Base-by-base conservation (phyloP, 2,888 invertebrate species). In the Fragum fragum region DNA sequence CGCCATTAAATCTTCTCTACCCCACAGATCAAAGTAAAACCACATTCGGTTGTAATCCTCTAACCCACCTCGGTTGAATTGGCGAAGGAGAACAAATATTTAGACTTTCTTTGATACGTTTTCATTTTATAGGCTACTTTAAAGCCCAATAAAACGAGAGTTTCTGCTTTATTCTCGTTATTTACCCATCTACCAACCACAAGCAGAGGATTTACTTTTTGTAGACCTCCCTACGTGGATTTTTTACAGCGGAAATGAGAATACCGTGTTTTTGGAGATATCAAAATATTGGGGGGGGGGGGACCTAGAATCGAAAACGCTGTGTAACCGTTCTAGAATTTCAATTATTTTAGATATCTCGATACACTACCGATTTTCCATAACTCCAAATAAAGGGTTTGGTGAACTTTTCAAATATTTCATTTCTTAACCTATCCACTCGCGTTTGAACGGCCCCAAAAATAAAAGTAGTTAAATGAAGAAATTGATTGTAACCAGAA, bases 91-190 rank as follows among this genome's bases (percentile, higher is more conserved):
- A 71, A 55, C n/a, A 71, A 71, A 53, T 55, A 55, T 66, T 59
- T 75, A 74, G 42, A 53, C 70, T 18, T 70, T 36, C 69, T 71
- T 74, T 75, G 74, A 79, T 79, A 79, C 55, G 71, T 32, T 52
- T 53, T 55, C 52, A 75, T 71, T 61, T 79, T 79, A 71, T 74
- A 74, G 42, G 79, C 23, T 70, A 63, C 70, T 74, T 79, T 75
- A 79, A 75, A 53, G 23, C 26, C 71, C 55, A 55, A 57, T 57
- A 71, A 71, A 55, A 28, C 57, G 36, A 6, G 71, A 11, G 29
- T 71, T 57, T 55, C 55, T 53, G 23, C 53, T 55, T 57, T 71
- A 53, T 18, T 21, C 53, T 71, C 71, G 16, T 71, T 53, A 53
- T 55, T 71, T 71, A 32, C 36, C 55, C 39, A 55, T 71, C 71